Percentiles rank a stretch among this genome's conserved stretches.
phyloP scores from a whole-genome alignment of 64 coral and sea anemone species.

The Trachythela sp. region DNA sequence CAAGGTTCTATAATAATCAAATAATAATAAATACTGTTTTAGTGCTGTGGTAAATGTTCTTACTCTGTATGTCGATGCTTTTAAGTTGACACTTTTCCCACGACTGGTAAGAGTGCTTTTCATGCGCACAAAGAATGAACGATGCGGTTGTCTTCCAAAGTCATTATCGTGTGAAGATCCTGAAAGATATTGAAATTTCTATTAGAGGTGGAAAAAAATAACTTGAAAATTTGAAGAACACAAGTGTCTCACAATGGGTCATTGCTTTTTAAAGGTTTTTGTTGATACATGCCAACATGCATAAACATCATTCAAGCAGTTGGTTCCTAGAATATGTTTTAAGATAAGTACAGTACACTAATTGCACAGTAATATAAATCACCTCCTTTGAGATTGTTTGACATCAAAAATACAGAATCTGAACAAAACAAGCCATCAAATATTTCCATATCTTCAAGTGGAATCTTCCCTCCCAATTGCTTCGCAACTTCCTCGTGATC shows the following conservation, averaged over 20 bases:
- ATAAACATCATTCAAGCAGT: too few relatives aligned
- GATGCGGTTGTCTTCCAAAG: constrained; percentile 46
- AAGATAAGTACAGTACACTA: neutral
- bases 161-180: neutral
- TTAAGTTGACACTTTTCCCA: constrained; percentile 87
- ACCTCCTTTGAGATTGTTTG: constrained; percentile 79
- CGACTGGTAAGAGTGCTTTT: constrained; percentile 95
- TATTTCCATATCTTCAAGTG: constrained; percentile 98
- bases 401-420: constrained; percentile 98
- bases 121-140: constrained; percentile 92
- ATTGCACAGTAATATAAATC: neutral
- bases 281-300: too few relatives aligned
- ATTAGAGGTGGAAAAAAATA: neutral
- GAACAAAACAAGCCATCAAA: constrained; percentile 99
- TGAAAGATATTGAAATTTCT: neutral
- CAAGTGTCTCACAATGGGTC: too few relatives aligned
- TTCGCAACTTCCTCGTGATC: constrained; percentile 95
- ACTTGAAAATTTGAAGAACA: too few relatives aligned
- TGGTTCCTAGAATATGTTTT: too few relatives aligned
- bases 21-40: too few relatives aligned
- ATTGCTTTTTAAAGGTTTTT: too few relatives aligned
- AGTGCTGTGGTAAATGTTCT: neutral
- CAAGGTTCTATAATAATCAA: too few relatives aligned
- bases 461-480: constrained; percentile 92
- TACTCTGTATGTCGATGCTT: constrained; percentile 95